These are phyloP conservation scores for Rhaphigaster nebulosa DNA, from an alignment of 2,888 invertebrate genomes.

Conservation along the genomic window DNA sequence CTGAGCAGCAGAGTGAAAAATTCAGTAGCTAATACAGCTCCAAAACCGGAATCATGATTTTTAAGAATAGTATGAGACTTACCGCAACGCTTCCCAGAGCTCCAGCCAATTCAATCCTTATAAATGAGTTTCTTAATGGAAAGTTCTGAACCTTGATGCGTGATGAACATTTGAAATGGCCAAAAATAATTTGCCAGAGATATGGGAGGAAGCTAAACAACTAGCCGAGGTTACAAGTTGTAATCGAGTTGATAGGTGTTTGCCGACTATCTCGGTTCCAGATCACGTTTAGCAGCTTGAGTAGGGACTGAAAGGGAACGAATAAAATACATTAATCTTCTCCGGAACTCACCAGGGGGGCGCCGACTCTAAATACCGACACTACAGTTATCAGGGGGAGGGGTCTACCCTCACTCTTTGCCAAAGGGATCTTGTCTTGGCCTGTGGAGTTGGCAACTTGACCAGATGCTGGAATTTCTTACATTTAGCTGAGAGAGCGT, in stretches of 20 bases:
- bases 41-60: background rate
- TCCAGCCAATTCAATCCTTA: background rate
- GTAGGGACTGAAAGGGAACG: conserved; percentile 20
- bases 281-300: conserved; percentile 46
- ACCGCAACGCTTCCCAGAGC: background rate
- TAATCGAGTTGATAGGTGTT: conserved; percentile 43
- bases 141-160: background rate
- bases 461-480: background rate
- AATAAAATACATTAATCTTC: conserved; percentile 48
- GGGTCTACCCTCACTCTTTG: background rate
- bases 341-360: background rate
- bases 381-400: background rate
- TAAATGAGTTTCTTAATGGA: background rate
- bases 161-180: background rate
- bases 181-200: conserved; percentile 2
- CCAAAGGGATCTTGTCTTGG: background rate
- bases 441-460: background rate
- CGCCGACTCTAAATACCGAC: background rate
- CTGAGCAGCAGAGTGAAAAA: too few relatives aligned
- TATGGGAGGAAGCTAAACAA: background rate
- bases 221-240: background rate
- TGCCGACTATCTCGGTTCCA: conserved; percentile 10
- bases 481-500: background rate
- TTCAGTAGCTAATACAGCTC: background rate
- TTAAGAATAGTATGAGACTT: background rate